A percentile compares a stretch with the other conserved stretches of the same genome.
phyloP scores from a whole-genome alignment of 2,113 vertebrate species.

The Callionymus lyra region DNA sequence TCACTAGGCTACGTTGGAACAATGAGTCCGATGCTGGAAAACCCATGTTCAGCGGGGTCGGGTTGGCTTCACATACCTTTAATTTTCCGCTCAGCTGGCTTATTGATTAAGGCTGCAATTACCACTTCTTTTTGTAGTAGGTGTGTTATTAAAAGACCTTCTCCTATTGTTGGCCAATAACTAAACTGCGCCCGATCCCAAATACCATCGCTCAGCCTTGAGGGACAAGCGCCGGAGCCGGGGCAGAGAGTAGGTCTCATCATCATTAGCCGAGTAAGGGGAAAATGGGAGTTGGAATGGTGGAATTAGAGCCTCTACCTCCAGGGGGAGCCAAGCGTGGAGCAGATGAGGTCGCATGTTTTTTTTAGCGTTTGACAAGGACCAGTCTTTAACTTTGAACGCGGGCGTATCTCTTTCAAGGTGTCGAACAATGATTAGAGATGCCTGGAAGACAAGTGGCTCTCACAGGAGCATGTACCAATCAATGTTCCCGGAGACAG shows the following conservation, averaged over 20 bases:
- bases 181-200: constrained; percentile 72
- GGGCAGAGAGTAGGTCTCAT: constrained; percentile 48
- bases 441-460: constrained; percentile 51
- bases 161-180: constrained; percentile 76
- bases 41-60: constrained; percentile 6
- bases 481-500: constrained; percentile 49
- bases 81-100: constrained; percentile 71
- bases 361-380: constrained; percentile 55
- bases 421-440: constrained; percentile 64
- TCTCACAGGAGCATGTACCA: constrained; percentile 52
- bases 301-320: constrained; percentile 61
- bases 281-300: constrained; percentile 49
- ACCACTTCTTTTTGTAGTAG: constrained; percentile 70
- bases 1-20: constrained; percentile 65
- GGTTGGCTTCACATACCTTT: constrained; percentile 57
- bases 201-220: constrained; percentile 64
- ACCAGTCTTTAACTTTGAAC: constrained; percentile 66
- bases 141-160: constrained; percentile 75
- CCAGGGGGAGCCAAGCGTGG: constrained; percentile 47
- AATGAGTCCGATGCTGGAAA: constrained; percentile 55
- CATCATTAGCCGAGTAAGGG: constrained; percentile 68
- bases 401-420: constrained; percentile 56
- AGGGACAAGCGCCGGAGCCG: constrained; percentile 53
- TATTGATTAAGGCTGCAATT: constrained; percentile 76
- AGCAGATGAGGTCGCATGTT: constrained; percentile 54